Base-by-base conservation (phyloP, 2,797 vertebrate species). In the Anguilla pacifica region DNA sequence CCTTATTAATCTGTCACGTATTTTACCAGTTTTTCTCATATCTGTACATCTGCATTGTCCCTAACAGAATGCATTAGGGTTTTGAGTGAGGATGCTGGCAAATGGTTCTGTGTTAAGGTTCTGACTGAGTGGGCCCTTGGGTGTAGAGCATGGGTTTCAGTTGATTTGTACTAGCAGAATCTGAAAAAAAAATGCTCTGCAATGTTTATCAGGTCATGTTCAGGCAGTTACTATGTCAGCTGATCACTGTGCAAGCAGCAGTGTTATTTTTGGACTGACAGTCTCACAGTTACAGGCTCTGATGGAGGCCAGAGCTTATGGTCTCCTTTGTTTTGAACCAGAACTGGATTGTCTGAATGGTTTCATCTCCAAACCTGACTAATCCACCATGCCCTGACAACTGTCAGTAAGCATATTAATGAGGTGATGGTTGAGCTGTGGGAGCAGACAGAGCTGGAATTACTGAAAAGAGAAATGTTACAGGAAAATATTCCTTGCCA, bases 391-490 rank as follows among this genome's bases (percentile, higher is more conserved):
- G 35, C 89, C 89, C 90, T 90, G 90, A 91, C 86, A 19, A 64
- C 91, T 93, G 94, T 94, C 93, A 93, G 86, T 53, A 86, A 90
- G 90, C 93, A 92, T 94, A 94, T 95, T 94, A 94, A 95, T 94
- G 94, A 96, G 94, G 95, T 96, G 96, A 93, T 89, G 87, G 92
- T 70, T 94, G 95, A 96, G 88, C 89, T 88, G 28, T 43, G 55
- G 86, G 79, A 83, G 79, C 28, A n/a, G 17, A 86, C 15, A 46
- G 90, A 85, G 89, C 13, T 81, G 74, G 84, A 84, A 90, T 85
- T 88, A 82, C n/a, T 31, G 67, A 72, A 72, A 72, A 72, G 67
- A 72, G n/a, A 64, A 55, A 51, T 9, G 88, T 81, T 83, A 84
- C 51, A 31, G 49, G 43, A 35, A 55, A 31, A 55, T 53, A 57